Conservation (phyloP, 2,797 vertebrate species). For the Epinephelus awoara region DNA sequence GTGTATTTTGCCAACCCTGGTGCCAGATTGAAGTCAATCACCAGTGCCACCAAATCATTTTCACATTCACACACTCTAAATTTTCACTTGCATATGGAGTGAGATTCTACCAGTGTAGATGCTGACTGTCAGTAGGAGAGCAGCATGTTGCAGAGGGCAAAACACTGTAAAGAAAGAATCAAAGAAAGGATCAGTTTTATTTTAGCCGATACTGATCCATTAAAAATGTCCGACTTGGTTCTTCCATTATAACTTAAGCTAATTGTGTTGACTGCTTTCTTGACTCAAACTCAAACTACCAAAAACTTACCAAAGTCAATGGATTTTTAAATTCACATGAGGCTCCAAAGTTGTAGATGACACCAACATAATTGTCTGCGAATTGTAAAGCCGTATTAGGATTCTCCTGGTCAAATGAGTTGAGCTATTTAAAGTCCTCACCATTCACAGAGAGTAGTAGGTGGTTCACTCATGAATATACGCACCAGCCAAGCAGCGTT, state of each 20-base stretch:
- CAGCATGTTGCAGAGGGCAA: no score
- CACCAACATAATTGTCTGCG: conserved; percentile 39
- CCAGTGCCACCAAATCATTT: not conserved
- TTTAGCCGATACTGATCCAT: not conserved
- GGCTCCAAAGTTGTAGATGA: conserved; percentile 37
- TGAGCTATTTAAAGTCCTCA: conserved; percentile 71
- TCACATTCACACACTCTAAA: not conserved
- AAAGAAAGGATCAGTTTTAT: not conserved
- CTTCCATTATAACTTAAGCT: conserved; percentile 15
- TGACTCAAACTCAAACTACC: not conserved
- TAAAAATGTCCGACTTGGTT: not conserved
- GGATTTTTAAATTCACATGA: conserved; percentile 39
- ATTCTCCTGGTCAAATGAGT: conserved; percentile 70
- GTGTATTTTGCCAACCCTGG: not conserved
- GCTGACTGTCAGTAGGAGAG: no score
- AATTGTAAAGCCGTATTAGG: conserved; percentile 38
- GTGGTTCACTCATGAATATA: conserved; percentile 78
- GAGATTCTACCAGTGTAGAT: not conserved
- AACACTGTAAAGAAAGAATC: no score
- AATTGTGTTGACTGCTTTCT: conserved; percentile 14
- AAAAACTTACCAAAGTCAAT: conserved; percentile 8
- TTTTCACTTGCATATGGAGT: not conserved
- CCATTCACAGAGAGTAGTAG: conserved; percentile 67
- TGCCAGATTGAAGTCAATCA: not conserved
- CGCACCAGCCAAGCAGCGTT: conserved; percentile 64